Percentiles rank a stretch among this genome's conserved stretches.
These are phyloP conservation scores for Ceratotherium simum DNA, from an alignment of 2,113 vertebrate species.

Conservation along the genomic window DNA sequence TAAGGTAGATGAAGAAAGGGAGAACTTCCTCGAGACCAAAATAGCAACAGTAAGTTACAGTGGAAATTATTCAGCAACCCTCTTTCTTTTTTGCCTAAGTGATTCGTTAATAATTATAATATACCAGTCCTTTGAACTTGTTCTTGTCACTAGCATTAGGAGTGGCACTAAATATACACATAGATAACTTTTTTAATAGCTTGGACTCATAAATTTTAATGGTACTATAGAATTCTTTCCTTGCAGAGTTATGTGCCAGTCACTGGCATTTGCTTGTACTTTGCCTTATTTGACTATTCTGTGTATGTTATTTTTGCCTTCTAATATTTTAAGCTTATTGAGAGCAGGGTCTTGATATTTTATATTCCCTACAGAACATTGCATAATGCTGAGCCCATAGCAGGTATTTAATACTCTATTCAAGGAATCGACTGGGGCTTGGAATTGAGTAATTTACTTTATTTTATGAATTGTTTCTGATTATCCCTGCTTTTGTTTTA, in stretches of 20 bases:
- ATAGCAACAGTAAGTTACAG: conserved; percentile 89
- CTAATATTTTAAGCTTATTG: conserved; percentile 11
- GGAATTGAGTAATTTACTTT: conserved; percentile 48
- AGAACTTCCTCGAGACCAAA: conserved; percentile 87
- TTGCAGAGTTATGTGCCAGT: neutral
- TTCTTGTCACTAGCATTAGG: conserved; percentile 10
- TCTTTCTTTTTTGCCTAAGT: neutral
- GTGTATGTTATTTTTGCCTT: neutral
- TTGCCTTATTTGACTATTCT: conserved; percentile 26
- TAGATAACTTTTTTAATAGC: neutral
- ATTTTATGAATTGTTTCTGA: conserved; percentile 51
- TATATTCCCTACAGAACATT: neutral
- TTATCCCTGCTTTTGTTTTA: conserved; percentile 23
- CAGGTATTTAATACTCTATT: neutral
- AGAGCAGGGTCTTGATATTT: neutral
- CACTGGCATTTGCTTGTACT: conserved; percentile 25
- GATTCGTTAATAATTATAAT: neutral
- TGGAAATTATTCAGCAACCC: neutral
- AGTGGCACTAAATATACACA: neutral
- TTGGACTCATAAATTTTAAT: conserved; percentile 14
- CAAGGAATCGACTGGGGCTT: no score
- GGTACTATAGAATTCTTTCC: conserved; percentile 9
- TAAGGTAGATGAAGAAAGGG: conserved; percentile 87
- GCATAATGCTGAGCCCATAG: neutral
- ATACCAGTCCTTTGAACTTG: conserved; percentile 11